These are phyloP conservation scores for Gadus chalcogrammus DNA, from an alignment of 2,113 vertebrate species.

Conservation along the genomic window DNA sequence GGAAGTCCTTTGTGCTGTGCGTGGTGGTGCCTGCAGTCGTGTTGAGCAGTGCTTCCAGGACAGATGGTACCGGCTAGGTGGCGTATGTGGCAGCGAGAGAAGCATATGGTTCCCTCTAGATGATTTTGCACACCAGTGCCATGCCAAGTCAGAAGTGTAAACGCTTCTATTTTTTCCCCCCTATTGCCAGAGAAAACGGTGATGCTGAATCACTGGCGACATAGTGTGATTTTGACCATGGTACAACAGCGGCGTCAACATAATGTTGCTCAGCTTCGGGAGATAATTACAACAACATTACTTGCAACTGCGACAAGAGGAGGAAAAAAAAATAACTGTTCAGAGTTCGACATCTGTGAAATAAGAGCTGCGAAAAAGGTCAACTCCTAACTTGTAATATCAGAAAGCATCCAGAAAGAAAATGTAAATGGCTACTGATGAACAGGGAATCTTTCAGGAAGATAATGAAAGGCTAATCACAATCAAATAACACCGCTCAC, in stretches of 20 bases:
- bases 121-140: constrained; percentile 43
- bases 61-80: constrained; percentile 58
- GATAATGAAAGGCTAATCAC: not conserved
- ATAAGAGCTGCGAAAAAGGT: too few species aligned
- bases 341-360: too few species aligned
- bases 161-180: constrained; percentile 27
- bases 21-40: constrained; percentile 21
- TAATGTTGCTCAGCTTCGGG: too few species aligned
- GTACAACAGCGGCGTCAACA: too few species aligned
- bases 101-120: constrained; percentile 61
- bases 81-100: constrained; percentile 45
- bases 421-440: too few species aligned
- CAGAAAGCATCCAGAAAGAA: too few species aligned
- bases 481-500: not conserved
- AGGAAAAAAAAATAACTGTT: not conserved
- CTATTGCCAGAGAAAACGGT: constrained; percentile 31
- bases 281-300: too few species aligned
- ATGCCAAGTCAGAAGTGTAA: constrained; percentile 48
- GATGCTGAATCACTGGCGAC: not conserved
- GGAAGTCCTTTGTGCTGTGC: constrained; percentile 17
- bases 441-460: not conserved
- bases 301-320: not conserved
- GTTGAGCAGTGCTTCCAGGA: constrained; percentile 25
- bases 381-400: too few species aligned
- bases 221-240: too few species aligned